Evolutionary conservation across 2,797 vertebrate genomes (phyloP).

Genomic region (Cottoperca gobio): DNA sequence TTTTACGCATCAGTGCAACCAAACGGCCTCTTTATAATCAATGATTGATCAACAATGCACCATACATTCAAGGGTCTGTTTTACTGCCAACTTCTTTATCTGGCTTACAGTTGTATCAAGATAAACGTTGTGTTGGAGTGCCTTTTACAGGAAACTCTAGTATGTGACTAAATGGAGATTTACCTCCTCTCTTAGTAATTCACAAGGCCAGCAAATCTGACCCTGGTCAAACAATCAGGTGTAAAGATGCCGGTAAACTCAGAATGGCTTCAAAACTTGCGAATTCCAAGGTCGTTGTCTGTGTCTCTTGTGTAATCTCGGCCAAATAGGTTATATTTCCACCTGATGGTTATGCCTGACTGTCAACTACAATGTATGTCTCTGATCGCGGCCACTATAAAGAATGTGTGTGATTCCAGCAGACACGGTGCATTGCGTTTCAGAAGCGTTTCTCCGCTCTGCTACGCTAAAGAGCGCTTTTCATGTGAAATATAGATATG

Average conservation of each 20-base stretch:
- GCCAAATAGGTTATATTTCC: background rate
- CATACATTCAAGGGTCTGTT: conserved; percentile 26
- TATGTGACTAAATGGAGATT: conserved; percentile 18
- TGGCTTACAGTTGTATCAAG: conserved; percentile 12
- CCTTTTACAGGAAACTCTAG: conserved; percentile 19
- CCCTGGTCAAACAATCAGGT: background rate
- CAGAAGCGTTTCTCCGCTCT: background rate
- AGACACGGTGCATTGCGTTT: too few relatives aligned
- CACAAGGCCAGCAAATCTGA: conserved; percentile 14
- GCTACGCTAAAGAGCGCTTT: background rate
- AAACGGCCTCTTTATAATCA: conserved; percentile 12
- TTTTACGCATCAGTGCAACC: conserved; percentile 16
- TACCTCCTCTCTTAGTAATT: conserved; percentile 14
- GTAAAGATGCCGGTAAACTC: background rate
- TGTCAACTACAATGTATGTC: background rate
- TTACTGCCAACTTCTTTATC: conserved; percentile 21
- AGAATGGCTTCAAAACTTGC: background rate
- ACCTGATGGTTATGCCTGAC: background rate
- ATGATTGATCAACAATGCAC: conserved; percentile 27
- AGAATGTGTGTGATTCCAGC: background rate
- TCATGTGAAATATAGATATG: background rate
- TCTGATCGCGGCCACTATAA: background rate
- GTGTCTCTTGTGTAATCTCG: background rate
- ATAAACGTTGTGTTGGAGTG: conserved; percentile 18
- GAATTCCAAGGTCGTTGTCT: background rate